Conservation (phyloP, 2,797 vertebrate genomes). For the Melanotaenia boesemani region DNA sequence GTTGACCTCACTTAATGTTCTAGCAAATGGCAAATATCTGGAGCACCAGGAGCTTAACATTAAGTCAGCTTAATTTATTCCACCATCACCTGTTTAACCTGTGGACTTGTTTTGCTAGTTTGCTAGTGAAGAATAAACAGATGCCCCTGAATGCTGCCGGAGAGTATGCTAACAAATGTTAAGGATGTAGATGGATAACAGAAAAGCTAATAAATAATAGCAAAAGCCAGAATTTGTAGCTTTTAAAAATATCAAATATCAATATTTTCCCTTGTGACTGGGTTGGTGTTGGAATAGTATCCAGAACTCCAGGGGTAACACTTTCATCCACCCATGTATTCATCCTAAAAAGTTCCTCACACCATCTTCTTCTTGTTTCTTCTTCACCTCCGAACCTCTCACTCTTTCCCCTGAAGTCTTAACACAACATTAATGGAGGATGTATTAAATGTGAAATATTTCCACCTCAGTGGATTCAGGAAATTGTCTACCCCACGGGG, state of each 20-base stretch:
- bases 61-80: background rate
- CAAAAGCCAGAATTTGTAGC: background rate
- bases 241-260: conserved; percentile 3
- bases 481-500: conserved; percentile 74
- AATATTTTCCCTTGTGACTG: background rate
- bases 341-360: conserved; percentile 23
- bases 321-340: conserved; percentile 25
- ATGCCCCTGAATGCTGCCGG: background rate
- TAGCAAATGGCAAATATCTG: no score
- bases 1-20: no score
- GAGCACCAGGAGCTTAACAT: background rate
- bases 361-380: conserved; percentile 20
- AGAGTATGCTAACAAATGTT: background rate
- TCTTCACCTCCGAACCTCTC: conserved; percentile 33
- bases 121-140: background rate
- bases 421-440: conserved; percentile 63
- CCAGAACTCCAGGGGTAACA: background rate
- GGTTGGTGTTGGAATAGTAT: conserved; percentile 14
- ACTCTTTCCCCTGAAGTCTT: conserved; percentile 56
- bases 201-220: no score
- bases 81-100: background rate
- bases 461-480: conserved; percentile 79
- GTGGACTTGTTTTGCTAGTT: background rate
- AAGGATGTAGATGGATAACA: background rate
- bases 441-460: conserved; percentile 80